Percentiles rank a stretch among this genome's conserved stretches.
Conservation (phyloP, 2,888 invertebrate genomes). For the Hedychridium roseum region DNA sequence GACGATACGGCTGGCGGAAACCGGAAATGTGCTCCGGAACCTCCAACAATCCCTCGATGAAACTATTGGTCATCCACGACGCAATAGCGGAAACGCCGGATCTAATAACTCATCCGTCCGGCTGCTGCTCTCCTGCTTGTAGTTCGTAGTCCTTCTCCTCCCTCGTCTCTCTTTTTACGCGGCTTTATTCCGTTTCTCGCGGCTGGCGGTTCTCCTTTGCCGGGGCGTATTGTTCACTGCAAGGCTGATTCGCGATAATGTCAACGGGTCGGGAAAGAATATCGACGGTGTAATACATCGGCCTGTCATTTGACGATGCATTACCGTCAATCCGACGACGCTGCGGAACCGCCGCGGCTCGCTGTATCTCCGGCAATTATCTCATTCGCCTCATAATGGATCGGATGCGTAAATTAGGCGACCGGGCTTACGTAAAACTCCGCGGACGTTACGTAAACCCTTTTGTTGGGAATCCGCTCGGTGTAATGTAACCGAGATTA, state of each 20-base stretch:
- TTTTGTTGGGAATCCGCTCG: too few species aligned
- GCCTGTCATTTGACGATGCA: slow-evolving; percentile 29
- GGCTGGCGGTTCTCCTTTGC: slow-evolving; percentile 1
- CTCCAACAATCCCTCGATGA: slow-evolving; percentile 65
- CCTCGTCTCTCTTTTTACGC: slow-evolving; percentile 3
- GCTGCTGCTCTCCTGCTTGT: slow-evolving; percentile 32
- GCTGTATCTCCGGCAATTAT: too few species aligned
- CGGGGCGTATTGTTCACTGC: slow-evolving; percentile 29
- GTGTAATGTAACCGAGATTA: too few species aligned
- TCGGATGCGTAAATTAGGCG: too few species aligned
- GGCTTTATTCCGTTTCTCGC: slow-evolving; percentile 2
- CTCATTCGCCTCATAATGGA: too few species aligned
- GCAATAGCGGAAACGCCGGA: slow-evolving; percentile 62
- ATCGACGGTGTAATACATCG: slow-evolving; percentile 24
- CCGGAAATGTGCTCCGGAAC: slow-evolving; percentile 65
- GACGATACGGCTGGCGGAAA: slow-evolving; percentile 60
- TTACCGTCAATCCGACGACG: slow-evolving; percentile 26
- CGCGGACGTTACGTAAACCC: too few species aligned
- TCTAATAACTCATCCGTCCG: slow-evolving; percentile 62
- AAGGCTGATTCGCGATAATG: slow-evolving; percentile 33
- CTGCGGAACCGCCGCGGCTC: too few species aligned
- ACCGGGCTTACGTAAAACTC: too few species aligned
- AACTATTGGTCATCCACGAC: slow-evolving; percentile 65
- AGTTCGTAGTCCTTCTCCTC: slow-evolving; percentile 1
- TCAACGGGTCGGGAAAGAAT: slow-evolving; percentile 28